These are phyloP conservation scores for Drepana arcuata DNA, from an alignment of 1,140 invertebrate species.

Conservation along the genomic window DNA sequence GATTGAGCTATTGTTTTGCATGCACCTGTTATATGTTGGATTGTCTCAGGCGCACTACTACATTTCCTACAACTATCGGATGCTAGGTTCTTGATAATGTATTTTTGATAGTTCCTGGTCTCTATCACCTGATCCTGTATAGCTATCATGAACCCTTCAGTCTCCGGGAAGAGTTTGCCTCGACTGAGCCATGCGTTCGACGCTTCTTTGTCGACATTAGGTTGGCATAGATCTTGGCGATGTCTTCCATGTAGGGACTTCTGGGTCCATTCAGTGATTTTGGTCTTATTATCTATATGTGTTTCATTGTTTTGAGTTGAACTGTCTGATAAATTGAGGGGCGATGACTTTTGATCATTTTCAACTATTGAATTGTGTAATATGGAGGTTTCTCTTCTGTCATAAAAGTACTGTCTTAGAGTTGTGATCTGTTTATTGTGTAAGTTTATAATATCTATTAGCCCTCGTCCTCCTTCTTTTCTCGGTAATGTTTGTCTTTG, in stretches of 20 bases:
- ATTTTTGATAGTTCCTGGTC: slow-evolving; percentile 23
- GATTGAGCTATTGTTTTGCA: slow-evolving; percentile 9
- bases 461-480: slow-evolving; percentile 14
- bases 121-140: slow-evolving; percentile 29
- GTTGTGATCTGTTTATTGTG: slow-evolving; percentile 9
- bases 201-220: slow-evolving; percentile 14
- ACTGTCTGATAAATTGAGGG: slow-evolving; percentile 10
- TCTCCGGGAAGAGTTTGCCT: slow-evolving; percentile 10
- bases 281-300: slow-evolving; percentile 4
- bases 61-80: slow-evolving; percentile 13
- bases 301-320: slow-evolving; percentile 5
- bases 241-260: slow-evolving; percentile 9
- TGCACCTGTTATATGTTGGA: slow-evolving; percentile 20
- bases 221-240: slow-evolving; percentile 4
- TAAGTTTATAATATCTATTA: slow-evolving; percentile 11
- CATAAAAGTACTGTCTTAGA: slow-evolving; percentile 5
- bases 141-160: slow-evolving; percentile 4
- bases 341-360: slow-evolving; percentile 11
- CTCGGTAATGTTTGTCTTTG: slow-evolving; percentile 15
- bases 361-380: slow-evolving; percentile 10
- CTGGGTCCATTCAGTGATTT: slow-evolving; percentile 12
- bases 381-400: slow-evolving; percentile 1
- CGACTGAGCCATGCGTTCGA: slow-evolving; percentile 24
- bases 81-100: slow-evolving; percentile 18
- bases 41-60: slow-evolving; percentile 10